Evolutionary conservation across 2,888 invertebrate species (phyloP).

Genomic region (Sepiola atlantica): DNA sequence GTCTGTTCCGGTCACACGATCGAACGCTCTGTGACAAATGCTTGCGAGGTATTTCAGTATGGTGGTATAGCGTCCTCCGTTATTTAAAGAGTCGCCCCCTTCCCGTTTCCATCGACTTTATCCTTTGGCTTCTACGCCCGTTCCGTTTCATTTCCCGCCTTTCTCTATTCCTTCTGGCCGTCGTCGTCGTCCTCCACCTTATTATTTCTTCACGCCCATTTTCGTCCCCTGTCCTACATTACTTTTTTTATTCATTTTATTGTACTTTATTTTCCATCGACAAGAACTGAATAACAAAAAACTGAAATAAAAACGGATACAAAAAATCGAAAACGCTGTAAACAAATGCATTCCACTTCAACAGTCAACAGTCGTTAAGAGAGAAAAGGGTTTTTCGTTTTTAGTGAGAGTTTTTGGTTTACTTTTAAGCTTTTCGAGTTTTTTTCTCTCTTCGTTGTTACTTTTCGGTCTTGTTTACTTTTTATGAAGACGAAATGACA

Average conservation of each 20-base stretch:
- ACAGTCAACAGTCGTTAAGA: conserved; percentile 1
- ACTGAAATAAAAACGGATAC: background rate
- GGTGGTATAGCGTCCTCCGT: background rate
- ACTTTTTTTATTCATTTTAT: background rate
- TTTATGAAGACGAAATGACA: background rate
- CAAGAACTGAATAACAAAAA: background rate
- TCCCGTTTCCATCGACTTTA: background rate
- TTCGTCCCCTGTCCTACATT: background rate
- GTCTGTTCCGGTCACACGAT: background rate
- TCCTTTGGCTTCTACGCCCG: background rate
- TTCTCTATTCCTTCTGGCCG: background rate
- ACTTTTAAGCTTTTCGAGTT: background rate
- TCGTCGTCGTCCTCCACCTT: background rate
- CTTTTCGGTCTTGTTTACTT: background rate
- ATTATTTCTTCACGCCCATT: background rate
- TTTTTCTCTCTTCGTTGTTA: background rate
- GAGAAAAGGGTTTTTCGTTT: background rate
- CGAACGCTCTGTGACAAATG: too few species aligned
- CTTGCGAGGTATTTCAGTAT: background rate
- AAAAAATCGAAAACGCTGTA: background rate
- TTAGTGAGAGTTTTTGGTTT: background rate
- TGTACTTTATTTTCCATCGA: background rate
- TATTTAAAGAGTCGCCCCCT: background rate
- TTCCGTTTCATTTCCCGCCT: background rate
- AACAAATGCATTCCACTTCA: conserved; percentile 20